A percentile compares a stretch with the other conserved stretches of the same genome.
Evolutionary conservation across 2,888 invertebrate species (phyloP).

Genomic region (Heliothis peltigera): DNA sequence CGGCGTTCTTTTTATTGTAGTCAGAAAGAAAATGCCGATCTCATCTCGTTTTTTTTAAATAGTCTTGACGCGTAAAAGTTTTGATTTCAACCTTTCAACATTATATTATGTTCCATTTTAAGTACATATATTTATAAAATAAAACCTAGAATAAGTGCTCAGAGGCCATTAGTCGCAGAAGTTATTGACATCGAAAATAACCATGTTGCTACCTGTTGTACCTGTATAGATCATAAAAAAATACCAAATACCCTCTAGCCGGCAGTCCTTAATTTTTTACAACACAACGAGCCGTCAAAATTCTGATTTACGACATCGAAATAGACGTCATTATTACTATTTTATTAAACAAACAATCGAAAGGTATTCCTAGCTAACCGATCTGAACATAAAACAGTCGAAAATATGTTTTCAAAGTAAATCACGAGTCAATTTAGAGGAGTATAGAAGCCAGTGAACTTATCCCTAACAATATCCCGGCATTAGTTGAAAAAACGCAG

Average conservation of each 20-base stretch:
- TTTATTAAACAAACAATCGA: neutral
- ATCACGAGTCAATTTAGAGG: slow-evolving; percentile 19
- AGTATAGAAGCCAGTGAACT: slow-evolving; percentile 39
- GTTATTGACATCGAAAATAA: too few relatives aligned
- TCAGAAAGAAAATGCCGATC: too few relatives aligned
- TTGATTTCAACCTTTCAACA: too few relatives aligned
- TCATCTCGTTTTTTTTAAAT: too few relatives aligned
- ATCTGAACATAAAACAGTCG: neutral
- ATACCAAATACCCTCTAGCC: neutral
- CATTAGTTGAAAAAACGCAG: slow-evolving; percentile 56
- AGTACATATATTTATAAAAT: too few relatives aligned
- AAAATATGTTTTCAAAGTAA: slow-evolving; percentile 10
- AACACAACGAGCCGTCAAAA: neutral
- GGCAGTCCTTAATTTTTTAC: neutral
- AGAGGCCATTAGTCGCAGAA: too few relatives aligned
- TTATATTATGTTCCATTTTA: too few relatives aligned
- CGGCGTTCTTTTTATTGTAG: too few relatives aligned
- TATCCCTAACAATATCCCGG: slow-evolving; percentile 36
- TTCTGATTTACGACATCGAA: slow-evolving; percentile 8
- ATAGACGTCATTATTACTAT: neutral
- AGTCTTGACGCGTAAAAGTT: too few relatives aligned
- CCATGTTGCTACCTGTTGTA: too few relatives aligned
- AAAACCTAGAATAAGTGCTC: too few relatives aligned
- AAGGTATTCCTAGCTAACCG: slow-evolving; percentile 20
- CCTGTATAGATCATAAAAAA: neutral